Conservation (phyloP, 1,140 invertebrate genomes). For the Copidosoma floridanum region DNA sequence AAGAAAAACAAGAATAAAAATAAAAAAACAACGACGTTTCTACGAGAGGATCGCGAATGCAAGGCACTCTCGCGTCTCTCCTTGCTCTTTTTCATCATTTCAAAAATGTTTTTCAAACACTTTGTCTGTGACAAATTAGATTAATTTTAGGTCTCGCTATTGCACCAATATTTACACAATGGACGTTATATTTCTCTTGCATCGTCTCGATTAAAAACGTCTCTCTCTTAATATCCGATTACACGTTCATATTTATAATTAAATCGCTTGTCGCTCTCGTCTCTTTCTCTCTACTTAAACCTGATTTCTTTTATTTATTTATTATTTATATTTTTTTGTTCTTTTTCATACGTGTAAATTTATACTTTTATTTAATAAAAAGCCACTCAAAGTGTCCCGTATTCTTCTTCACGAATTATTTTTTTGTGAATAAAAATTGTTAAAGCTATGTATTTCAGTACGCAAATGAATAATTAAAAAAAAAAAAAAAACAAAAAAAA, state of each 20-base stretch:
- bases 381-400: slow-evolving; percentile 38
- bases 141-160: slow-evolving; percentile 46
- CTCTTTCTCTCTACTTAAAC: slow-evolving; percentile 11
- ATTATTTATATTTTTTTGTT: too few species aligned
- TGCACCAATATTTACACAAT: slow-evolving; percentile 54
- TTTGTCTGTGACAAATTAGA: slow-evolving; percentile 40
- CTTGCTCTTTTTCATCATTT: slow-evolving; percentile 11
- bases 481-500: too few species aligned
- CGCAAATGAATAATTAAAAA: too few species aligned
- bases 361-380: slow-evolving; percentile 38
- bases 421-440: too few species aligned
- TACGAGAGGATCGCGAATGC: slow-evolving; percentile 22
- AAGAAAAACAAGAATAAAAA: too few species aligned
- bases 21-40: too few species aligned
- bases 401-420: slow-evolving; percentile 21
- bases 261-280: slow-evolving; percentile 21
- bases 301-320: too few species aligned
- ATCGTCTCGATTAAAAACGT: slow-evolving; percentile 33
- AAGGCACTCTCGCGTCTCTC: slow-evolving; percentile 18
- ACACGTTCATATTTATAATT: slow-evolving; percentile 30
- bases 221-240: slow-evolving; percentile 30
- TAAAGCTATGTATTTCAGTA: too few species aligned
- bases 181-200: slow-evolving; percentile 45
- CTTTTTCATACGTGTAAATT: too few species aligned
- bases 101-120: slow-evolving; percentile 34